A percentile compares a stretch with the other conserved stretches of the same genome.
phyloP scores from a whole-genome alignment of 2,888 invertebrate genomes.

The Copidosoma aretas region DNA sequence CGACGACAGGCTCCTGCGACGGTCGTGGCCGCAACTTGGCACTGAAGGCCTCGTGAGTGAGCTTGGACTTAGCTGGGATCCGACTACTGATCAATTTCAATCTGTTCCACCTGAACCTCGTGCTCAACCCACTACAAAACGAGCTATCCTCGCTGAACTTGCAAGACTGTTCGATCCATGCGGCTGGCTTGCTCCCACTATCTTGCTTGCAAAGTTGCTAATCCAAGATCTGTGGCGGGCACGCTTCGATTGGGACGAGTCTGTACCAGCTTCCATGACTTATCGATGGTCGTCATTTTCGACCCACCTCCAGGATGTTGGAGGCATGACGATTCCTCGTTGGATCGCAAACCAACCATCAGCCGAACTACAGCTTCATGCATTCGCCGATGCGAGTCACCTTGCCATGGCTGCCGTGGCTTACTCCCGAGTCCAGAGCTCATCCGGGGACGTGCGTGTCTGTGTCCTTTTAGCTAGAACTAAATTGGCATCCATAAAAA shows the following conservation, averaged over 20 bases:
- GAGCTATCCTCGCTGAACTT: not conserved
- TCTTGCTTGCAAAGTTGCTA: not conserved
- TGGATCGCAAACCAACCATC: not conserved
- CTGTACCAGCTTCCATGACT: not conserved
- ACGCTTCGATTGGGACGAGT: not conserved
- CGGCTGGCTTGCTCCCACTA: not conserved
- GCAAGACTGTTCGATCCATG: slow-evolving; percentile 5
- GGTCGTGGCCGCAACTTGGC: not conserved
- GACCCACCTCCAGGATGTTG: not conserved
- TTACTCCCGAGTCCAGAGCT: not conserved
- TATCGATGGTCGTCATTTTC: not conserved
- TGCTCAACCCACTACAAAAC: not conserved
- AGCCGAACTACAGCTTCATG: not conserved
- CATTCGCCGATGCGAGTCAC: not conserved
- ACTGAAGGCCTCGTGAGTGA: not conserved
- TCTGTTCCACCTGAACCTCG: not conserved
- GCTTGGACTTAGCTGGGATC: slow-evolving; percentile 14
- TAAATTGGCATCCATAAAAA: not conserved
- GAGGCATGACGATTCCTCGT: not conserved
- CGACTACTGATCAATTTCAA: not conserved
- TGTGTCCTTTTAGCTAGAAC: not conserved
- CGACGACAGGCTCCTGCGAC: not conserved
- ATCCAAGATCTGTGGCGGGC: slow-evolving; percentile 9
- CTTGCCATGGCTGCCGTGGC: not conserved
- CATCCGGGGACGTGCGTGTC: not conserved